Base-by-base conservation (phyloP, 2,113 vertebrate species). In the Ptilonorhynchus violaceus region DNA sequence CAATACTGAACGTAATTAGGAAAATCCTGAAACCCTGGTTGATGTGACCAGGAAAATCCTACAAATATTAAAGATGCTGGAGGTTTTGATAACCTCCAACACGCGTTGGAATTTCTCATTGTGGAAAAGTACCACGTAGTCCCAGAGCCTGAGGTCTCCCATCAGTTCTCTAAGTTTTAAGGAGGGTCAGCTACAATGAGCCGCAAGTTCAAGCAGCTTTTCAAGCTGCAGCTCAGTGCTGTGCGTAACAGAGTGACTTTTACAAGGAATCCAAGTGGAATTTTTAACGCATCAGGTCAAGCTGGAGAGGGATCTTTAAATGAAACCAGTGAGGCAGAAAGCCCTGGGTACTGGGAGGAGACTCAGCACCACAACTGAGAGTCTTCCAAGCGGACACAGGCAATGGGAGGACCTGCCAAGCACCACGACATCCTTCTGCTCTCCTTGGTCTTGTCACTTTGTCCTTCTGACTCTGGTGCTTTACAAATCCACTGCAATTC, bases 111-210 rank as follows among this genome's bases (percentile, higher is more conserved):
- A 77, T 39, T 39, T 39, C 67, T 84, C 62, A 31, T 41, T 25
- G 31, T 23, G 22, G 33, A 55, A 46, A 85, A 5, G 20, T 5
- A 35, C 15, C 7, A 3, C 0, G 0, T 3, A 46, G 56, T 9
- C 27, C 56, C 50, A 37, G 41, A 35, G 35, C 52, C 20, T 59
- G 23, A 67, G 62, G 8, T 19, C 5, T 31, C 83, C 35, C 66
- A 44, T 55, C 6, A 30, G 55, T 7, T 63, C 74, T 47, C 37
- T 15, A 10, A 8, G 50, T 14, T 76, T 56, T 47, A 56, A 80
- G 72, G 31, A 77, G 46, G 37, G 31, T 22, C 69, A 77, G 64
- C 41, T 35, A 18, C 59, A 85, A 35, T 5, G 11, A 2, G 16
- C 59, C 41, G 7, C 0, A 13, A 44, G 30, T 8, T 62, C 59